Evolutionary conservation across 2,113 vertebrate genomes (phyloP).

Genomic region (Gymnobelideus leadbeateri): DNA sequence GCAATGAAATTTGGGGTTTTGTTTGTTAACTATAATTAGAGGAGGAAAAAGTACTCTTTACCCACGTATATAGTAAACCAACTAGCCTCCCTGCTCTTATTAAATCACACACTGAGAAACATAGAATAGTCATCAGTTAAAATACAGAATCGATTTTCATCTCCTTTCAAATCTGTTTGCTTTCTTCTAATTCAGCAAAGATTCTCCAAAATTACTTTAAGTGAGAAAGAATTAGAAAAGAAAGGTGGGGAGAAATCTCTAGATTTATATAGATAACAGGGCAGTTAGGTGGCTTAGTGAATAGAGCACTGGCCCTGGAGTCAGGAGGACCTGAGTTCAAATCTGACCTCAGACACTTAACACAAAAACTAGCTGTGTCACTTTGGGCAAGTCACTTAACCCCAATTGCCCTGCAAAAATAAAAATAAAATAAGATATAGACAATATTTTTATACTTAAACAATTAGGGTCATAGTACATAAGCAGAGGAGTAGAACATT

Average conservation of each 20-base stretch:
- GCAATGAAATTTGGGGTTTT: constrained; percentile 63
- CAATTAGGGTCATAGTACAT: background rate
- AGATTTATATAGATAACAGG: no score
- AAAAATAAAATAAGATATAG: background rate
- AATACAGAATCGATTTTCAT: constrained; percentile 39
- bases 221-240: constrained; percentile 42
- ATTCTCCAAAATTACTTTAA: constrained; percentile 57
- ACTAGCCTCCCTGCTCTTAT: background rate
- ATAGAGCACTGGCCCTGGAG: no score
- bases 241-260: background rate
- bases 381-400: no score
- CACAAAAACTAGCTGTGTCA: no score
- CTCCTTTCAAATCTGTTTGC: constrained; percentile 40
- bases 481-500: background rate
- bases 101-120: constrained; percentile 7
- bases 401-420: no score
- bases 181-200: constrained; percentile 55
- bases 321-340: no score
- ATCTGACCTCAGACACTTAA: no score
- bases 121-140: constrained; percentile 16
- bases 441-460: background rate
- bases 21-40: constrained; percentile 49
- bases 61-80: background rate
- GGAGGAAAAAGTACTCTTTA: constrained; percentile 3
- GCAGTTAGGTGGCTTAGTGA: no score